Evolutionary conservation across 64 coral and sea anemone genomes (phyloP).

Genomic region (Montipora sp.): DNA sequence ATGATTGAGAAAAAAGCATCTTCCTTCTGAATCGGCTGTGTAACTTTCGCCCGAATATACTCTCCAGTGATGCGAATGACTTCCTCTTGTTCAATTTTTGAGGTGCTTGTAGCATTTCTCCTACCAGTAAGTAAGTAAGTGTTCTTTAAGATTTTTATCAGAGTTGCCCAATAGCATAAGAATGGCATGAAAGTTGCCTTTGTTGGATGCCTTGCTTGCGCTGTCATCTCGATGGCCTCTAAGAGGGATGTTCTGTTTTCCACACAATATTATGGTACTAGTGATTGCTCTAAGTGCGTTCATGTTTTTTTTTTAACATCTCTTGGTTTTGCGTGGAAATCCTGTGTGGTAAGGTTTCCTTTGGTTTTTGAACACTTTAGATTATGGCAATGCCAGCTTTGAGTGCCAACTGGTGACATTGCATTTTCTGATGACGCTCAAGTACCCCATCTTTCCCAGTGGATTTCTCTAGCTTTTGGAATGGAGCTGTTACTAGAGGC

Average conservation of each 20-base stretch:
- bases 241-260: conserved; percentile 69
- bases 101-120: conserved; percentile 61
- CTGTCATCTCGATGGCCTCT: conserved; percentile 76
- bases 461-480: too few relatives aligned
- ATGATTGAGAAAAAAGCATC: conserved; percentile 19
- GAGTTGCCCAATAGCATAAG: conserved; percentile 55
- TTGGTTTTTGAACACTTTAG: conserved; percentile 50
- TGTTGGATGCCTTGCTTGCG: conserved; percentile 72
- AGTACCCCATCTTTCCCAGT: too few relatives aligned
- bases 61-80: conserved; percentile 49
- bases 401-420: conserved; percentile 66
- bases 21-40: conserved; percentile 27
- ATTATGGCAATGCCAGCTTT: conserved; percentile 49
- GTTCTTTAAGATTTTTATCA: conserved; percentile 61
- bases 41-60: conserved; percentile 42
- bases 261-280: conserved; percentile 68
- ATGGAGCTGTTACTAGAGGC: too few relatives aligned
- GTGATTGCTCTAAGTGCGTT: conserved; percentile 63
- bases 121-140: conserved; percentile 53
- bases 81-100: conserved; percentile 62
- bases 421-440: conserved; percentile 42
- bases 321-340: too few relatives aligned
- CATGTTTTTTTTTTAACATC: neutral
- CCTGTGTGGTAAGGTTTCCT: conserved; percentile 42
- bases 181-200: conserved; percentile 75